Conservation (phyloP, 2,888 invertebrate genomes). For the Eulithis prunata region DNA sequence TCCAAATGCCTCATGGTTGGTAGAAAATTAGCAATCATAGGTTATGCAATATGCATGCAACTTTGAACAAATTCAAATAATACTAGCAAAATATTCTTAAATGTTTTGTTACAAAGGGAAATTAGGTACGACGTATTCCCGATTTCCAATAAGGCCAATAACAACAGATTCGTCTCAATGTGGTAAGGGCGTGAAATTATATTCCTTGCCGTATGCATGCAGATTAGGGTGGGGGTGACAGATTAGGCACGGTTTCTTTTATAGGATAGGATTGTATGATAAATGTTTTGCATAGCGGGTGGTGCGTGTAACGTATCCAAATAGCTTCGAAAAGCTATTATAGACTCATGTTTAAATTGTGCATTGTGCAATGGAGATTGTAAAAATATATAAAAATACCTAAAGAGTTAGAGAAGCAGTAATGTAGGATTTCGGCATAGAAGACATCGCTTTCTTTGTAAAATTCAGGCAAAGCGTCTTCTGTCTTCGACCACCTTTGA, state of each 20-base stretch:
- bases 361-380: slow-evolving; percentile 7
- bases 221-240: slow-evolving; percentile 71
- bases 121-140: too few species aligned
- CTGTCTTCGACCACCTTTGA: too few species aligned
- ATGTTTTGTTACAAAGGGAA: too few species aligned
- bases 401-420: too few species aligned
- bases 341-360: slow-evolving; percentile 7
- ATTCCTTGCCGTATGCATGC: slow-evolving; percentile 83
- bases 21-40: too few species aligned
- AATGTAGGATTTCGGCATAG: too few species aligned
- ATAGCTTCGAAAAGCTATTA: slow-evolving; percentile 56
- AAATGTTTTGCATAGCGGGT: slow-evolving; percentile 78
- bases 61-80: too few species aligned
- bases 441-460: too few species aligned
- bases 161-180: slow-evolving; percentile 65
- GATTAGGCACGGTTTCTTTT: slow-evolving; percentile 83
- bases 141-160: slow-evolving; percentile 39
- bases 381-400: neutral
- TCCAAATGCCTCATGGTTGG: too few species aligned
- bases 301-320: slow-evolving; percentile 79
- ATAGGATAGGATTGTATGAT: slow-evolving; percentile 83
- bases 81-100: too few species aligned
- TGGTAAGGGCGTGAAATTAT: slow-evolving; percentile 81
- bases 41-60: too few species aligned
- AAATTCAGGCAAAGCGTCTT: too few species aligned